Evolutionary conservation across 2,888 invertebrate genomes (phyloP).

Genomic region (Smittia sp.): DNA sequence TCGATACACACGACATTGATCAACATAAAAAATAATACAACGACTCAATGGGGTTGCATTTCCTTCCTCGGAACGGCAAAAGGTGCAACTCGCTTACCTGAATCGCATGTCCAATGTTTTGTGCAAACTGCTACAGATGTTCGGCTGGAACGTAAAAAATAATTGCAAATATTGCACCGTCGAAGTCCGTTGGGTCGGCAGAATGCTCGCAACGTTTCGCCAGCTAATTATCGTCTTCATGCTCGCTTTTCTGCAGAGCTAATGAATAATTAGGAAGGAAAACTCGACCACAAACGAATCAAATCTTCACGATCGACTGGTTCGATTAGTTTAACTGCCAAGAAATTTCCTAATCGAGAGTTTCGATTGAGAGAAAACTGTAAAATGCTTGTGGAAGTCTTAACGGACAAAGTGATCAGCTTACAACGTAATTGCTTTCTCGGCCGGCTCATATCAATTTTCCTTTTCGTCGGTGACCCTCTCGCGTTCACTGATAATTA

Average conservation of each 20-base stretch:
- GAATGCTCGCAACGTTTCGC: not conserved
- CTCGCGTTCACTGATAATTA: constrained; percentile 21
- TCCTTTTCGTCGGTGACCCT: not conserved
- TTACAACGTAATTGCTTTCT: not conserved
- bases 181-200: not conserved
- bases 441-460: not conserved
- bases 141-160: not conserved
- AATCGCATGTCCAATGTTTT: not conserved
- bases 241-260: not conserved
- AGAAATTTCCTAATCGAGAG: too few relatives aligned
- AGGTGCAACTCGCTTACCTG: constrained; percentile 10
- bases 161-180: not conserved
- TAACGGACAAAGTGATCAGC: not conserved
- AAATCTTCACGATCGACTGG: too few relatives aligned
- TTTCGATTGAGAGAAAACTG: not conserved
- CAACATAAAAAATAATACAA: not conserved
- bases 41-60: constrained; percentile 16
- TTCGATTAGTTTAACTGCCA: too few relatives aligned
- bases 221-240: not conserved
- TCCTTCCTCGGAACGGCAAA: not conserved
- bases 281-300: too few relatives aligned
- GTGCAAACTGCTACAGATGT: constrained; percentile 16
- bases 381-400: not conserved
- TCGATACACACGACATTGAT: not conserved
- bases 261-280: not conserved